Evolutionary conservation across 2,797 vertebrate genomes (phyloP), one percentile per base, ranked within the genome.

Genomic region (Siniperca undulata): DNA sequence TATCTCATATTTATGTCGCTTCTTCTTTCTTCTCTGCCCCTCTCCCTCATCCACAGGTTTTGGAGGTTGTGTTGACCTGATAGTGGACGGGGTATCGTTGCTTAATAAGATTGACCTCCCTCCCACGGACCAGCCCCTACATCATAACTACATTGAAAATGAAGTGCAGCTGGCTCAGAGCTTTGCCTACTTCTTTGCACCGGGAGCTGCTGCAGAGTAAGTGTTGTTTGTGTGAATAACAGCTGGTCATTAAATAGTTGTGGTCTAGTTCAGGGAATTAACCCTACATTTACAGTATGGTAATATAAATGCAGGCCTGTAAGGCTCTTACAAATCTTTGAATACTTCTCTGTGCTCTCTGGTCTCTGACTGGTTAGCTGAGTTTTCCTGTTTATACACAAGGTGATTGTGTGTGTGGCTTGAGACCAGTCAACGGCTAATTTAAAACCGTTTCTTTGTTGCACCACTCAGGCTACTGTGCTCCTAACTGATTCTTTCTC

Each of bases 181-280:
- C 92, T 97, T 97, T 65, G 96, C 96, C 42, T 97, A 96, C 91
- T 97, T 97, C 85, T 97, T 97, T 70, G 94, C 95, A 48, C 96
- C 96, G 0, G 97, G 97, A 78, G 97, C 97, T 16, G 97, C 97
- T 77, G 96, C 97, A 82, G 97, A 97, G 96, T 97, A 88, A 96
- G 97, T 95, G 10, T 13, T 64, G 22, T 61, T 34, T 68, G 36
- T 67, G 38, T 75, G 24, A 27, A 24, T 59, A 20, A 44, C 5
- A 69, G n/a, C 27, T 30, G 34, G 6, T 5, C 1, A 40, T 58
- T 59, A 53, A 19, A 53, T 44, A 24, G 44, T 50, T 52, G 10
- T 61, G 11, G 13, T 64, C 24, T 10, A 46, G 34, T 19, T 61
- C n/a, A 70, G 30, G 6, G 22, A 67, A 50, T 17, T 10, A 48